Evolutionary conservation across 2,797 vertebrate genomes (phyloP), one percentile per base, ranked within the genome.

Genomic region (Urophycis tenuis): DNA sequence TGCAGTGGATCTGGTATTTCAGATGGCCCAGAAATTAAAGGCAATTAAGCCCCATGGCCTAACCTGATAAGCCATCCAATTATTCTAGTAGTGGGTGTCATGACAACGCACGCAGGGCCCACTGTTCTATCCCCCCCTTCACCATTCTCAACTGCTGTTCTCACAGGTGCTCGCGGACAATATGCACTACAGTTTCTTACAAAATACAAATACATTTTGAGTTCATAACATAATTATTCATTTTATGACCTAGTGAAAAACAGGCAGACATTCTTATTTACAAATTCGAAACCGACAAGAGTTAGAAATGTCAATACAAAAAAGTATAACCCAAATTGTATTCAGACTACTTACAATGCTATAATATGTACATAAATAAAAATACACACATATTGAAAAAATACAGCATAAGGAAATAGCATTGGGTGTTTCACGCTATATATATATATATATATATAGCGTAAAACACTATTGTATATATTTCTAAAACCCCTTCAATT

Each of bases 61-160:
- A 87, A 90, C 87, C 82, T 49, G 86, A 87, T 87, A 88, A 90
- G 79, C 77, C 75, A 10, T 83, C 81, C 84, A 87, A 87, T 88
- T 89, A 86, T 82, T 84, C 80, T 80, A 74, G 79, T 85, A 81
- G 81, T 2, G 78, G 90, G 85, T 85, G 90, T 89, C 91, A 90
- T 90, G 91, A 91, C 89, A 90, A 88, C 87, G 77, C 85, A 80
- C 35, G n/a, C 76, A 83, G 77, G 64, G 35, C n/a, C n/a, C n/a
- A n/a, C n/a, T n/a, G n/a, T n/a, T n/a, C n/a, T n/a, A n/a, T n/a
- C n/a, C 69, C 53, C 30, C 14, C 73, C 35, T 9, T 31, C 75
- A 69, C 29, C 2, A 77, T 5, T 5, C 30, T 9, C 34, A n/a
- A 33, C 82, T 75, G 39, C 75, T 17, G 0, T 67, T 35, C 29